A percentile compares a stretch with the other conserved stretches of the same genome.
Evolutionary conservation across 2,797 vertebrate species (phyloP).

Genomic region (Yasuhikotakia modesta): DNA sequence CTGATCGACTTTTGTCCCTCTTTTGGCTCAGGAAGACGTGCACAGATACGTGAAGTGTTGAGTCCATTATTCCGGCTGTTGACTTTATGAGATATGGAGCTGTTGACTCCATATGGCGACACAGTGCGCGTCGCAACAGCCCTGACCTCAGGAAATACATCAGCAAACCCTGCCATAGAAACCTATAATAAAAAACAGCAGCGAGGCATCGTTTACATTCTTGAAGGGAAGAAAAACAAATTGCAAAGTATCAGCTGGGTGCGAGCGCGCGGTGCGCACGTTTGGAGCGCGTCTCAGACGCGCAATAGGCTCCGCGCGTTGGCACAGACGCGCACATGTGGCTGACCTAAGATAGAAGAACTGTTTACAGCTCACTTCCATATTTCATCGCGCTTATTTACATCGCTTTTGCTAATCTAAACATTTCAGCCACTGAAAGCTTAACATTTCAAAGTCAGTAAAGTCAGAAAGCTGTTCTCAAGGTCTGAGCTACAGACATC

Average conservation of each 20-base stretch:
- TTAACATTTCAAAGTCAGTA: constrained; percentile 50
- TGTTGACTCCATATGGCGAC: constrained; percentile 45
- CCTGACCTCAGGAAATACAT: constrained; percentile 60
- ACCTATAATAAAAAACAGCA: constrained; percentile 63
- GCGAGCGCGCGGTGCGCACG: constrained; percentile 37
- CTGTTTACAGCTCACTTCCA: constrained; percentile 65
- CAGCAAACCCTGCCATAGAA: constrained; percentile 61
- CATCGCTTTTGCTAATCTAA: constrained; percentile 59
- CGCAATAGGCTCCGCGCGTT: constrained; percentile 21
- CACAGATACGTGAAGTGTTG: background rate
- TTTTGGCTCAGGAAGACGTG: background rate
- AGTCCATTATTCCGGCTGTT: constrained; percentile 32
- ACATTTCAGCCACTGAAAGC: constrained; percentile 54
- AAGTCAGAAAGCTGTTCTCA: constrained; percentile 41
- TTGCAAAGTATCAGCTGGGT: constrained; percentile 53
- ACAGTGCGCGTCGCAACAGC: constrained; percentile 49
- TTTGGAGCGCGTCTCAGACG: constrained; percentile 26
- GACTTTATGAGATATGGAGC: constrained; percentile 62
- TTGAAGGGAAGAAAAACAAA: constrained; percentile 58
- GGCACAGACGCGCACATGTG: constrained; percentile 9
- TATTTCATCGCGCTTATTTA: constrained; percentile 57
- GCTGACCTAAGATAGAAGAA: constrained; percentile 47
- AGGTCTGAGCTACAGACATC: constrained; percentile 39
- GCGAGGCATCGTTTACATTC: constrained; percentile 63
- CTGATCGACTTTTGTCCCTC: background rate